Evolutionary conservation across 2,113 vertebrate species (phyloP).

Genomic region (Cavia aperea): DNA sequence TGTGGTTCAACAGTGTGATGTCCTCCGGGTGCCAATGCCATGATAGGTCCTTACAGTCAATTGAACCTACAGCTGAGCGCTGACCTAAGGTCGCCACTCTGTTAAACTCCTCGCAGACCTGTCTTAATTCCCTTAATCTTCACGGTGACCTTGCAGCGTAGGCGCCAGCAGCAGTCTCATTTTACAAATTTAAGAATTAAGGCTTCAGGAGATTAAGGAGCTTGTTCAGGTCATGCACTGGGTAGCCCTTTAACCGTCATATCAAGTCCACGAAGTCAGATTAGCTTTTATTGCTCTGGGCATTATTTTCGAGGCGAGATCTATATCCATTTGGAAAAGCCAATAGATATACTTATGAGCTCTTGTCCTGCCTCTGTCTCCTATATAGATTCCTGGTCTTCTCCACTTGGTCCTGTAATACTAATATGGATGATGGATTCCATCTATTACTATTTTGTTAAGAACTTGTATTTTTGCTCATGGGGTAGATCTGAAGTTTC

Average conservation of each 20-base stretch:
- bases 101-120: not conserved
- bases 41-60: not conserved
- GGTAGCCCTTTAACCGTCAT: not conserved
- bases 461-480: not conserved
- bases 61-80: not conserved
- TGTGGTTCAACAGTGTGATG: not conserved
- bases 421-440: not conserved
- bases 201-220: not conserved
- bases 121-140: not conserved
- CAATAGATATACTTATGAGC: not conserved
- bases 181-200: conserved; percentile 5
- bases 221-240: not conserved
- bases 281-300: not conserved
- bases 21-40: not conserved
- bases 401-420: not conserved
- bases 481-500: not conserved
- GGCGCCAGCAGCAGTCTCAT: not conserved
- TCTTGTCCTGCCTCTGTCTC: not conserved
- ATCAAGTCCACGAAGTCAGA: not conserved
- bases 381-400: not conserved
- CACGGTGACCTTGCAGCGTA: not conserved
- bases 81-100: not conserved
- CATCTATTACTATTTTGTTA: not conserved
- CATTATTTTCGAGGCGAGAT: not conserved
- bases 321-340: not conserved